These are phyloP conservation scores for Chrysochloris asiatica DNA, from an alignment of 2,113 vertebrate species.

Conservation along the genomic window DNA sequence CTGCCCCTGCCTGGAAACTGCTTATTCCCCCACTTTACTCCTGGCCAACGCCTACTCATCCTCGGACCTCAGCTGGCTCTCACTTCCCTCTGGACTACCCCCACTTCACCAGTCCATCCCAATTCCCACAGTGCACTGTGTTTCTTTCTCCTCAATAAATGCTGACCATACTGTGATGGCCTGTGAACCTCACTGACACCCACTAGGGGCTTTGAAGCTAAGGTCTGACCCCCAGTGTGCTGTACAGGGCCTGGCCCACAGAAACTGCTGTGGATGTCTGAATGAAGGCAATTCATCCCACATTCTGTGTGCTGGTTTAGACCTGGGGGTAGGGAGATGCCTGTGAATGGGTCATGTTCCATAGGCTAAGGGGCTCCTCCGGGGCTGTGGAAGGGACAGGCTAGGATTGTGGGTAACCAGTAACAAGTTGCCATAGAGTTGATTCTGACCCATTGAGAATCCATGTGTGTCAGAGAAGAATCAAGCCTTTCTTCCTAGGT, in stretches of 20 bases:
- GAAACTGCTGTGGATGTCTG: not conserved
- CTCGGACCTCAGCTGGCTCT: not conserved
- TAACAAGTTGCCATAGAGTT: not conserved
- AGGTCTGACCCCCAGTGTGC: not conserved
- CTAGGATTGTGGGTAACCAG: not conserved
- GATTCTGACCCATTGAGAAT: not conserved
- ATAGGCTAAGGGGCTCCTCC: not conserved
- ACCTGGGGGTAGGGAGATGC: not conserved
- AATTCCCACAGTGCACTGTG: not conserved
- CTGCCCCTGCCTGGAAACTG: not conserved
- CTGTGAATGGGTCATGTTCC: not conserved
- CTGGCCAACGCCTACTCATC: not conserved
- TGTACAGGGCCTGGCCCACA: not conserved
- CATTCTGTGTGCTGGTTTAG: not conserved
- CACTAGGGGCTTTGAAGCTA: not conserved
- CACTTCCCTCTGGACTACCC: not conserved
- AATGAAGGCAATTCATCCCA: too few species aligned
- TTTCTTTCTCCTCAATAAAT: not conserved
- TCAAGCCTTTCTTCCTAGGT: not conserved
- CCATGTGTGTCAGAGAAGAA: not conserved
- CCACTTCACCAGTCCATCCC: not conserved
- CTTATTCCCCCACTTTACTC: not conserved
- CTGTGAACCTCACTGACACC: not conserved
- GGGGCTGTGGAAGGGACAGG: not conserved
- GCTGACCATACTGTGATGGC: too few species aligned